A percentile compares a stretch with the other conserved stretches of the same genome.
These are phyloP conservation scores for Cryptus viduatorius DNA, from an alignment of 2,888 invertebrate genomes.

Conservation along the genomic window DNA sequence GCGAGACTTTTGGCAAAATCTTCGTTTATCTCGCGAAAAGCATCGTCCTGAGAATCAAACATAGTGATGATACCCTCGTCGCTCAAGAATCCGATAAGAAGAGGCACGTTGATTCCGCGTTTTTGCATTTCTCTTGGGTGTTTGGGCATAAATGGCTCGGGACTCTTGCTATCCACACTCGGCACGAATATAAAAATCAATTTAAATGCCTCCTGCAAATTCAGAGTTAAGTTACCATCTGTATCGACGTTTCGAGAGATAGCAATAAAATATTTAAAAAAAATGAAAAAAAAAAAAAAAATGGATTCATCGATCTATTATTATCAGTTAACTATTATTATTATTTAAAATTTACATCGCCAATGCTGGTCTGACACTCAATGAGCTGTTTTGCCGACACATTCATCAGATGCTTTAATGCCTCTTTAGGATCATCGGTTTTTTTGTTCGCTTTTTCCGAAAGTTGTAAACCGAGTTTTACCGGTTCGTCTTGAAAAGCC, in stretches of 20 bases:
- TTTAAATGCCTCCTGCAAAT: slow-evolving; percentile 53
- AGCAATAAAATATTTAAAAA: background rate
- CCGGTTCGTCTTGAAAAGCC: slow-evolving; percentile 54
- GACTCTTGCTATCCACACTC: slow-evolving; percentile 66
- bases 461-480: slow-evolving; percentile 67
- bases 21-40: slow-evolving; percentile 70
- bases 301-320: background rate
- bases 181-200: slow-evolving; percentile 60
- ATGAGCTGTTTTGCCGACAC: slow-evolving; percentile 78
- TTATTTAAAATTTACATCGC: slow-evolving; percentile 60
- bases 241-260: background rate
- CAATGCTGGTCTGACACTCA: slow-evolving; percentile 74
- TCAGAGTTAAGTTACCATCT: background rate
- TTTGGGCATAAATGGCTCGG: slow-evolving; percentile 75
- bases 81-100: slow-evolving; percentile 86
- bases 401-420: slow-evolving; percentile 72
- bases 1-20: slow-evolving; percentile 83
- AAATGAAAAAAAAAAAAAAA: background rate
- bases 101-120: slow-evolving; percentile 85
- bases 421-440: slow-evolving; percentile 71
- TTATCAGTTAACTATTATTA: background rate
- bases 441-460: slow-evolving; percentile 71
- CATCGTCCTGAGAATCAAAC: slow-evolving; percentile 19
- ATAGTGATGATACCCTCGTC: slow-evolving; percentile 85
- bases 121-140: slow-evolving; percentile 78